These are phyloP conservation scores for Melanotaenia maccullochi DNA, from an alignment of 2,797 vertebrate species.

Conservation along the genomic window DNA sequence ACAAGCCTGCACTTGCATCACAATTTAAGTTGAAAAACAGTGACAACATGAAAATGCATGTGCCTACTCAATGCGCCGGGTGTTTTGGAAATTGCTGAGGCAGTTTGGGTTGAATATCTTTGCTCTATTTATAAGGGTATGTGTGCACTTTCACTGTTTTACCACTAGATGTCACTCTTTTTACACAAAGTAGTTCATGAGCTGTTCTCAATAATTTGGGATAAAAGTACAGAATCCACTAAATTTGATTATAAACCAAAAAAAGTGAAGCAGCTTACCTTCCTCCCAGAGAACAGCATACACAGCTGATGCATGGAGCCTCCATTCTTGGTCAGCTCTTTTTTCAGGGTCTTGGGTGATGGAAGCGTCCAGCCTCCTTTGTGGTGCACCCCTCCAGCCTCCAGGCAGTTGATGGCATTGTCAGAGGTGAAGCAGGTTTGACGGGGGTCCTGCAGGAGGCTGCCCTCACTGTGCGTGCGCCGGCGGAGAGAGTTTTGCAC, in stretches of 20 bases:
- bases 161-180: slow-evolving; percentile 73
- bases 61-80: not conserved
- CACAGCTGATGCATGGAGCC: slow-evolving; percentile 95
- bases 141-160: slow-evolving; percentile 42
- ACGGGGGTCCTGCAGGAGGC: slow-evolving; percentile 91
- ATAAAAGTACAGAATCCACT: not conserved
- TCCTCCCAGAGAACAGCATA: slow-evolving; percentile 93
- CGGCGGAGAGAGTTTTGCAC: slow-evolving; percentile 92
- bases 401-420: slow-evolving; percentile 92
- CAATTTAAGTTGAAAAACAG: not conserved
- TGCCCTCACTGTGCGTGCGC: slow-evolving; percentile 96
- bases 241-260: not conserved
- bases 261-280: slow-evolving; percentile 80
- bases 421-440: slow-evolving; percentile 92
- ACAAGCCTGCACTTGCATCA: not conserved
- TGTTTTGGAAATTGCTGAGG: not conserved
- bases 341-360: slow-evolving; percentile 93
- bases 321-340: slow-evolving; percentile 90
- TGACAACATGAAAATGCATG: not conserved
- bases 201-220: not conserved
- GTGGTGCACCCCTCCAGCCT: slow-evolving; percentile 74
- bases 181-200: slow-evolving; percentile 29
- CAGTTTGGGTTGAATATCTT: not conserved
- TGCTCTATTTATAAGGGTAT: not conserved
- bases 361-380: slow-evolving; percentile 88